Base-by-base conservation (phyloP, 2,113 vertebrate species). In the Oplegnathus fasciatus region DNA sequence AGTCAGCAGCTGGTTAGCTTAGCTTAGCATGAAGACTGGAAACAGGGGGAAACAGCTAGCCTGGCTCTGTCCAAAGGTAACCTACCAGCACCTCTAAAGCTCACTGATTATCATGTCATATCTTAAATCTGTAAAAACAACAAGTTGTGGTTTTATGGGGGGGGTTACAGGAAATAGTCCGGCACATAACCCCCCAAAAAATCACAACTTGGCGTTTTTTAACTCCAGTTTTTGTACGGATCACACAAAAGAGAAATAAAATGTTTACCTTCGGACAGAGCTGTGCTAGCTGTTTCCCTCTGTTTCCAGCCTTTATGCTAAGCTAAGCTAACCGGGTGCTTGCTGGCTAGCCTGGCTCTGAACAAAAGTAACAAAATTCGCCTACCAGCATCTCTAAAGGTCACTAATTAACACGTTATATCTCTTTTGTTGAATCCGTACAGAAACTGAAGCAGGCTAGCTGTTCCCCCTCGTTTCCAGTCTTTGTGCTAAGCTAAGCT, bases 1-100 rank as follows among this genome's bases (percentile, higher is more conserved):
- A 72, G 52, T 17, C 46, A 52, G 34, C 37, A 58, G 44, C 48
- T 64, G 34, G 14, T 80, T 86, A 77, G 42, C 42, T 34, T 78
- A 72, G 61, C 32, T 67, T 68, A 78, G 75, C 73, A 78, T 55
- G 34, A 66, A 61, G 18, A 40, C 52, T 48, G 52, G 9, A 67
- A 72, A 40, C 37, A 11, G 42, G 18, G 9, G 61, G 30, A 61
- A 75, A 61, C 46, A 34, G 32, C 22, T 67, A 55, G 32, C 64
- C 0, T 14, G 24, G 66, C 57, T 71, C 37, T 48, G 13, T 70
- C 30, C 11, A 2, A 79, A 32, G 20, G 4, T 67, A 18, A 2
- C 50, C 54, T 32, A 34, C 50, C 81, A 81, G 50, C 52, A 58
- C 44, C 24, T 65, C 17, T 20, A 32, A 70, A 77, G 18, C 0